Conservation (phyloP, 1,140 invertebrate species). For the Drosophila sechellia region DNA sequence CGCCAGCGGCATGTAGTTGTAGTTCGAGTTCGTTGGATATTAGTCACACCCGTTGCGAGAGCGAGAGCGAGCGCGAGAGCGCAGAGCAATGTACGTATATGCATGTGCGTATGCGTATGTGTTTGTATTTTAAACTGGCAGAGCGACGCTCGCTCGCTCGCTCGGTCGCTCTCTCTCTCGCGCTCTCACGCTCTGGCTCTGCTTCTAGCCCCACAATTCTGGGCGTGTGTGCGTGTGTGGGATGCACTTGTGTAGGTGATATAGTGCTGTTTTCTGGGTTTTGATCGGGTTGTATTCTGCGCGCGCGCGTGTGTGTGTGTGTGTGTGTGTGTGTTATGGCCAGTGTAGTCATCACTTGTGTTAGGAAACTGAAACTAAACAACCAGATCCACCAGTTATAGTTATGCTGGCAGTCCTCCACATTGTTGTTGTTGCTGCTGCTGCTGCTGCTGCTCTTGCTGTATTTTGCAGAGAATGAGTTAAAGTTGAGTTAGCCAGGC, state of each 20-base stretch:
- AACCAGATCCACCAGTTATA: constrained; percentile 33
- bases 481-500: constrained; percentile 14
- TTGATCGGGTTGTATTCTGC: constrained; percentile 41
- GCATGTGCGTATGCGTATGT: no score
- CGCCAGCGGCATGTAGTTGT: constrained; percentile 9
- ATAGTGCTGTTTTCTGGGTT: constrained; percentile 31
- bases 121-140: neutral
- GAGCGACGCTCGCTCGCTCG: neutral
- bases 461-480: constrained; percentile 30
- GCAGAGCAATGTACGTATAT: no score
- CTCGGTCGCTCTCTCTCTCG: neutral
- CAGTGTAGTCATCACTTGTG: constrained; percentile 23
- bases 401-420: constrained; percentile 18
- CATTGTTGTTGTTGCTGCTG: no score
- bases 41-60: constrained; percentile 8
- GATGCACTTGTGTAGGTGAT: constrained; percentile 20
- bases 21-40: neutral
- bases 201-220: constrained; percentile 2
- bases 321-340: constrained; percentile 11
- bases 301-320: neutral
- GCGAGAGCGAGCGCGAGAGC: neutral
- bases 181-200: neutral
- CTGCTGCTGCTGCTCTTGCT: no score
- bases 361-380: constrained; percentile 57
- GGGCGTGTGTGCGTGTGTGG: neutral